Conservation (phyloP, 2,888 invertebrate species). For the Chrysopilus asiliformis region DNA sequence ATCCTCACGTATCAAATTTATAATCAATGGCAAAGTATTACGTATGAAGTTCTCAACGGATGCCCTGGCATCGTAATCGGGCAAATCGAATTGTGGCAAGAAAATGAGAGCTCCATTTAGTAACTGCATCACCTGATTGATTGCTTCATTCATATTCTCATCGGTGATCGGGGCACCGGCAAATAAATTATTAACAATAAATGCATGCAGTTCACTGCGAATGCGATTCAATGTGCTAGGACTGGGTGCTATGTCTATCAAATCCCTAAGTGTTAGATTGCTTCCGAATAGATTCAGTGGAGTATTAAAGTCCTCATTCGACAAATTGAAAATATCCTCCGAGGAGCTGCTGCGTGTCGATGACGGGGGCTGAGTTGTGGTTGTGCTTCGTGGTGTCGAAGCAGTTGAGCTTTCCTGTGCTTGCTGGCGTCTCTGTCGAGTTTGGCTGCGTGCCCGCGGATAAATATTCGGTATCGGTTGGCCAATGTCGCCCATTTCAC, state of each 20-base stretch:
- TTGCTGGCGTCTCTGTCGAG: slow-evolving; percentile 14
- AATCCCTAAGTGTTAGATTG: slow-evolving; percentile 14
- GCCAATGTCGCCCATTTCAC: slow-evolving; percentile 15
- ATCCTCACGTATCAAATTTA: slow-evolving; percentile 23
- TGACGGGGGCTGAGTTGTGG: slow-evolving; percentile 10
- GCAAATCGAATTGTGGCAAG: slow-evolving; percentile 29
- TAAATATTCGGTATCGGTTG: slow-evolving; percentile 1
- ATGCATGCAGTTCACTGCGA: slow-evolving; percentile 24
- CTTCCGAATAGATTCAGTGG: slow-evolving; percentile 15
- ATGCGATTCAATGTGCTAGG: slow-evolving; percentile 20
- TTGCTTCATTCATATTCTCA: slow-evolving; percentile 23
- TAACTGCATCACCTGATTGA: slow-evolving; percentile 27
- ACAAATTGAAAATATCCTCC: slow-evolving; percentile 3
- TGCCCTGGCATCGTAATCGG: slow-evolving; percentile 30
- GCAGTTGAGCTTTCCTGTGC: slow-evolving; percentile 3
- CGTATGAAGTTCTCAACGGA: slow-evolving; percentile 31
- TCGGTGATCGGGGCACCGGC: slow-evolving; percentile 25
- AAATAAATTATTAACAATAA: slow-evolving; percentile 25
- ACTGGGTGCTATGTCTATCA: slow-evolving; percentile 12
- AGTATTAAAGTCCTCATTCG: slow-evolving; percentile 11
- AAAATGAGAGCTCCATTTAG: slow-evolving; percentile 24
- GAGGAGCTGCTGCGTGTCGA: slow-evolving; percentile 7
- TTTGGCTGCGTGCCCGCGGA: slow-evolving; percentile 8
- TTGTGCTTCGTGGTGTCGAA: slow-evolving; percentile 11
- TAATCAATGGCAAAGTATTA: slow-evolving; percentile 23